A percentile compares a stretch with the other conserved stretches of the same genome.
These are phyloP conservation scores for Probaryconus sp. DNA, from an alignment of 1,140 invertebrate genomes.

Conservation along the genomic window DNA sequence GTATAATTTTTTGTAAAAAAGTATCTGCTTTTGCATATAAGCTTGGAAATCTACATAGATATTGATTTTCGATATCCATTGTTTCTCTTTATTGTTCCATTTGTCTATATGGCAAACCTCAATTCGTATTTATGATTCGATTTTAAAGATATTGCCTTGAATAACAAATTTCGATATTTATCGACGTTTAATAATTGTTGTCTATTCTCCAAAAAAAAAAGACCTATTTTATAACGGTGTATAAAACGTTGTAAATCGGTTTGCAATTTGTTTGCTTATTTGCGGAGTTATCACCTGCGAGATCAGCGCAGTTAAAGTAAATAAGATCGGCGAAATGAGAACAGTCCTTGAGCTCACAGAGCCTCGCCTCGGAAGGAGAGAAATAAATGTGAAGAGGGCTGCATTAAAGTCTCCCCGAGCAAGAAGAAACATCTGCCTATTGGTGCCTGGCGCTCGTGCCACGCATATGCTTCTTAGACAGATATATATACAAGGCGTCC, in stretches of 20 bases:
- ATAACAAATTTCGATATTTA: too few relatives aligned
- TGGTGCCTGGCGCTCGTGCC: constrained; percentile 62
- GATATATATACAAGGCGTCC: constrained; percentile 24
- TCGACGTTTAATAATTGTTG: too few relatives aligned
- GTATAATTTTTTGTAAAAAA: too few relatives aligned
- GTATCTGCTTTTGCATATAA: too few relatives aligned
- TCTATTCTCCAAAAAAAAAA: too few relatives aligned
- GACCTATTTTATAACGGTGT: too few relatives aligned
- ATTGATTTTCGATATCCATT: too few relatives aligned
- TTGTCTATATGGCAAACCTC: too few relatives aligned
- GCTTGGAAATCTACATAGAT: too few relatives aligned
- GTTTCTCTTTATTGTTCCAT: too few relatives aligned
- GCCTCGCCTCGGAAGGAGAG: constrained; percentile 17
- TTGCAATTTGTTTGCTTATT: constrained; percentile 10
- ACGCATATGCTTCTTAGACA: constrained; percentile 41
- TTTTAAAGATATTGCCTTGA: too few relatives aligned
- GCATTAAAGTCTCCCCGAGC: constrained; percentile 44
- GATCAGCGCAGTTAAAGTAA: constrained; percentile 1
- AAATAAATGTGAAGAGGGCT: constrained; percentile 42
- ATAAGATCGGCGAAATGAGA: constrained; percentile 32
- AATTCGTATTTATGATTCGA: too few relatives aligned
- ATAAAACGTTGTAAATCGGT: background rate
- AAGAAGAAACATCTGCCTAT: constrained; percentile 65
- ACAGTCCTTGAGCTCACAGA: constrained; percentile 38
- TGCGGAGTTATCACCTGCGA: constrained; percentile 31